These are phyloP conservation scores for Criorhina ranunculi DNA, from an alignment of 2,888 invertebrate genomes.

Conservation along the genomic window DNA sequence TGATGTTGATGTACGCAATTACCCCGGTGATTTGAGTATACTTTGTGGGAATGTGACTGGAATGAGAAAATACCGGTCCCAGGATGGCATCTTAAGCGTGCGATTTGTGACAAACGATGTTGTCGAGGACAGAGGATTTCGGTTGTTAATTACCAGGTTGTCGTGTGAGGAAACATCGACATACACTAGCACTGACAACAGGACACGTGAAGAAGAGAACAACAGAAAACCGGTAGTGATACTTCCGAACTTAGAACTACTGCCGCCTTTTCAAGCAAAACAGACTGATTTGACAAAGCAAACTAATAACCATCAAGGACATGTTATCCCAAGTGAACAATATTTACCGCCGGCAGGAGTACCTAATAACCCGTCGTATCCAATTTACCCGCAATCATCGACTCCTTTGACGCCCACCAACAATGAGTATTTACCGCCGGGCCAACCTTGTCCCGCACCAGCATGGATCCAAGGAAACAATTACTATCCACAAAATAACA, in stretches of 20 bases:
- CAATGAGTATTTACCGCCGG: constrained; percentile 57
- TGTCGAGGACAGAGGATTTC: constrained; percentile 84
- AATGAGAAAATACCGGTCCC: constrained; percentile 84
- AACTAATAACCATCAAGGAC: constrained; percentile 42
- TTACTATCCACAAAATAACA: constrained; percentile 72
- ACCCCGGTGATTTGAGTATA: constrained; percentile 82
- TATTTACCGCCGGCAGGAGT: constrained; percentile 38
- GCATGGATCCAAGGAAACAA: constrained; percentile 77
- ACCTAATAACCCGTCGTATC: constrained; percentile 32
- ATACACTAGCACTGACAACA: constrained; percentile 37
- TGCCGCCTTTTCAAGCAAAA: constrained; percentile 23
- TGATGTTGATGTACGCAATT: constrained; percentile 77
- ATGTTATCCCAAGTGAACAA: constrained; percentile 31
- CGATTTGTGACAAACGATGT: constrained; percentile 84
- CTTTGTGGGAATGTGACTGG: constrained; percentile 86
- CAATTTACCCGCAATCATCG: constrained; percentile 34
- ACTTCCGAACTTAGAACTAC: constrained; percentile 18
- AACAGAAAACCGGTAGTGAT: background rate
- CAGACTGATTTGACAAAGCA: constrained; percentile 42
- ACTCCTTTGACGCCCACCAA: constrained; percentile 25
- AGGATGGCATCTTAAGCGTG: constrained; percentile 85
- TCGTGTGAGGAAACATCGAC: constrained; percentile 82
- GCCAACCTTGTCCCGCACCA: constrained; percentile 44
- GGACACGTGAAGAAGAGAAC: constrained; percentile 3
- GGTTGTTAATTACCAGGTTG: constrained; percentile 85